Percentiles rank a stretch among this genome's conserved stretches.
These are phyloP conservation scores for Diplolepis rosae DNA, from an alignment of 2,888 invertebrate species.

Conservation along the genomic window DNA sequence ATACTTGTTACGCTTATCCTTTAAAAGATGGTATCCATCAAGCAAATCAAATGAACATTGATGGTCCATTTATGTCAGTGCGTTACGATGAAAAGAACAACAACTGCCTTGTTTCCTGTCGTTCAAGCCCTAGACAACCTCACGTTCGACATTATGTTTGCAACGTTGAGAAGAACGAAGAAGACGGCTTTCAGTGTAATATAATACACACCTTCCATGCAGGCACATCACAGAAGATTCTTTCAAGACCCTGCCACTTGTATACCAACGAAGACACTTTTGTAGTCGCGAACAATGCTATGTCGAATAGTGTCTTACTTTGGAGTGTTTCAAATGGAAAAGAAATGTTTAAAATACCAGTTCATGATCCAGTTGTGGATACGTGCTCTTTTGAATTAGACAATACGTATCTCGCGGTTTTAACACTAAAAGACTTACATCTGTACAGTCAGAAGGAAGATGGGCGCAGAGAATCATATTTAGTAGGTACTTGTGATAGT, in stretches of 20 bases:
- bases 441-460: conserved; percentile 76
- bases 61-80: conserved; percentile 86
- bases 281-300: conserved; percentile 85
- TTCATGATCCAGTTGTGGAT: conserved; percentile 81
- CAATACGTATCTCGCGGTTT: conserved; percentile 77
- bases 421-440: conserved; percentile 81
- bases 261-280: conserved; percentile 77
- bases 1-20: conserved; percentile 82
- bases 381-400: conserved; percentile 78
- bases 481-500: neutral
- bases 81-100: conserved; percentile 80
- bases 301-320: conserved; percentile 79
- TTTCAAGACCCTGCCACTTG: conserved; percentile 80
- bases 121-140: conserved; percentile 78
- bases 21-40: conserved; percentile 66
- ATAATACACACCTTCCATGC: conserved; percentile 80
- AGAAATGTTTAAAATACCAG: conserved; percentile 77
- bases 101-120: conserved; percentile 82
- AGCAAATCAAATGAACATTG: conserved; percentile 76
- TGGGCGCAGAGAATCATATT: neutral
- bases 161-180: conserved; percentile 72
- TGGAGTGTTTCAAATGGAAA: conserved; percentile 79
- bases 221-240: conserved; percentile 79
- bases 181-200: conserved; percentile 76
- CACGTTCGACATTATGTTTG: conserved; percentile 75